phyloP scores from a whole-genome alignment of 2,888 invertebrate species.

The Andricus curvator region DNA sequence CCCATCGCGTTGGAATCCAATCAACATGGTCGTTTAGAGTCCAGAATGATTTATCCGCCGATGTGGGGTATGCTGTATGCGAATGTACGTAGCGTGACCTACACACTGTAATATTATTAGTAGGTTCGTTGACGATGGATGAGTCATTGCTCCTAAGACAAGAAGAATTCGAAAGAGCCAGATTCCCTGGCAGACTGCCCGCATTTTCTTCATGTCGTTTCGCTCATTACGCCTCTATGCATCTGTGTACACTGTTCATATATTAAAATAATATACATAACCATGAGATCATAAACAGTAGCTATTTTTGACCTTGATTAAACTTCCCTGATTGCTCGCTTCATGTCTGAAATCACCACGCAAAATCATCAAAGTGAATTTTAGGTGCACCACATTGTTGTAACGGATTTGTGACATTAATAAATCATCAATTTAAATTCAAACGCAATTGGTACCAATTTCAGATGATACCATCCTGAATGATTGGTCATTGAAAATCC shows the following conservation, averaged over 20 bases:
- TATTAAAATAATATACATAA: slow-evolving; percentile 1
- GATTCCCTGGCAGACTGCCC: slow-evolving; percentile 65
- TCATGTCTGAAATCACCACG: not conserved
- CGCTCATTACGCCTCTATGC: slow-evolving; percentile 4
- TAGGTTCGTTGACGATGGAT: slow-evolving; percentile 43
- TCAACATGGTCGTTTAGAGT: slow-evolving; percentile 15
- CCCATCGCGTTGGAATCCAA: slow-evolving; percentile 21
- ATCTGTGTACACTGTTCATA: not conserved
- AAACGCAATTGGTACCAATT: too few species aligned
- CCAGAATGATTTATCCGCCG: slow-evolving; percentile 10
- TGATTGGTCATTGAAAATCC: too few species aligned
- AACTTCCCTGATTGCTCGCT: not conserved
- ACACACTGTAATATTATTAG: slow-evolving; percentile 13
- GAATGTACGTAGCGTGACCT: not conserved
- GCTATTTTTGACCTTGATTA: slow-evolving; percentile 1
- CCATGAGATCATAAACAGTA: not conserved
- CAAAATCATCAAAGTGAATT: not conserved
- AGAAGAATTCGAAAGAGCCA: slow-evolving; percentile 59
- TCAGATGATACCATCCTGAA: too few species aligned
- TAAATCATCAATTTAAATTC: too few species aligned
- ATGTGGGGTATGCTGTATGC: not conserved
- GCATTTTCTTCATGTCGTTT: slow-evolving; percentile 49
- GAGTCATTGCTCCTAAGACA: slow-evolving; percentile 63
- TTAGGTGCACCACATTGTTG: too few species aligned
- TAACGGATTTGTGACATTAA: too few species aligned